Percentiles rank a stretch among this genome's conserved stretches.
These are phyloP conservation scores for Lochmaea capreae DNA, from an alignment of 2,888 invertebrate species.

Conservation along the genomic window DNA sequence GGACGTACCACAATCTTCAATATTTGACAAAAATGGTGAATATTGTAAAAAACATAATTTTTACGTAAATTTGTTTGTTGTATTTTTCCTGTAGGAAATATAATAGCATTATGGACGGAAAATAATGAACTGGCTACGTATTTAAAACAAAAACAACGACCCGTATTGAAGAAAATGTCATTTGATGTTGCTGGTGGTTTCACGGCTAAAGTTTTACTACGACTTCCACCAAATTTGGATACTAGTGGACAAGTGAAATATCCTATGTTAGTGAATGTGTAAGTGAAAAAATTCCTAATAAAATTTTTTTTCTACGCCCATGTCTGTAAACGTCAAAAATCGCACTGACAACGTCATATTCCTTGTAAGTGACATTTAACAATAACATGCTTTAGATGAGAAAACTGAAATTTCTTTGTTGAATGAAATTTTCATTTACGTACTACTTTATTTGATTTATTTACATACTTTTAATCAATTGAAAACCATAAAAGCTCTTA, in stretches of 20 bases:
- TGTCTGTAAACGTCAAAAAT: no score
- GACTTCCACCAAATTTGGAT: slow-evolving; percentile 78
- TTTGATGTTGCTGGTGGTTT: slow-evolving; percentile 76
- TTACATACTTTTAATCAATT: no score
- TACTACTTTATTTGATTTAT: no score
- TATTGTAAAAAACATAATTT: not conserved
- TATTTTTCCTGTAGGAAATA: slow-evolving; percentile 34
- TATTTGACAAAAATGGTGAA: slow-evolving; percentile 69
- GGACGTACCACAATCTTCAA: slow-evolving; percentile 78
- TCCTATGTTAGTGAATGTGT: slow-evolving; percentile 87
- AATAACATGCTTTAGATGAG: no score
- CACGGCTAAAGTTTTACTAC: slow-evolving; percentile 79
- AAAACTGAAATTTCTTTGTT: no score
- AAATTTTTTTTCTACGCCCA: no score
- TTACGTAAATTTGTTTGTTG: not conserved
- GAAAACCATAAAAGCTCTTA: no score
- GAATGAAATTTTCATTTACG: no score
- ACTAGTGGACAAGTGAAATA: slow-evolving; percentile 77
- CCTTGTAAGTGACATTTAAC: no score
- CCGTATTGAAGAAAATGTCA: slow-evolving; percentile 71
- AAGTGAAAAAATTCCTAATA: slow-evolving; percentile 64
- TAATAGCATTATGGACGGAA: slow-evolving; percentile 73
- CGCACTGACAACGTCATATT: no score
- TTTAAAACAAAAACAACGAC: slow-evolving; percentile 68
- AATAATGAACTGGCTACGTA: slow-evolving; percentile 70